A percentile compares a stretch with the other conserved stretches of the same genome.
phyloP scores from a whole-genome alignment of 1,140 invertebrate genomes.

The Oncopodura yosiiana region DNA sequence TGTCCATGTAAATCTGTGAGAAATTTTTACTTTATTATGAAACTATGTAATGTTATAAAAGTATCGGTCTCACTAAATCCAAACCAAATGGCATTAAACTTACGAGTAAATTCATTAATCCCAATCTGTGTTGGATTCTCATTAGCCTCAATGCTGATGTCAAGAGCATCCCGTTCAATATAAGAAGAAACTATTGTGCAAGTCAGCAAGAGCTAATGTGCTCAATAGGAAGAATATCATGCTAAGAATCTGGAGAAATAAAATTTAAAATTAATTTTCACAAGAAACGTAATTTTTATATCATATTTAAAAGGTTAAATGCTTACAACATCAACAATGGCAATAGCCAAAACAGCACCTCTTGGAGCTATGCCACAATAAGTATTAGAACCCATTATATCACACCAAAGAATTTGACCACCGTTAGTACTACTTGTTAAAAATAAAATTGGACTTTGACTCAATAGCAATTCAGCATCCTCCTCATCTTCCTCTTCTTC shows the following conservation, averaged over 20 bases:
- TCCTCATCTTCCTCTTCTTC: not conserved
- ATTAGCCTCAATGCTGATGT: conserved; percentile 13
- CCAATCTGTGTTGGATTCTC: conserved; percentile 9
- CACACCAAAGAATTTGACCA: not conserved
- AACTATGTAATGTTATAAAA: not conserved
- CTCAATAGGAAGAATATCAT: conserved; percentile 27
- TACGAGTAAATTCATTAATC: conserved; percentile 28
- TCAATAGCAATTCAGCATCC: not conserved
- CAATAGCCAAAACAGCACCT: conserved; percentile 27
- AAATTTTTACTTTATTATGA: too few relatives aligned
- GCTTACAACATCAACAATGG: conserved; percentile 34
- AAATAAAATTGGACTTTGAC: not conserved
- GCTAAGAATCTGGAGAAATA: conserved; percentile 26
- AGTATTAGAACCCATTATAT: conserved; percentile 12
- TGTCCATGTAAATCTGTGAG: conserved; percentile 24
- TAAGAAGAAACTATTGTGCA: conserved; percentile 30
- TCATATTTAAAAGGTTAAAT: not conserved
- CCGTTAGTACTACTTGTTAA: not conserved
- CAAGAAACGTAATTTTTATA: not conserved
- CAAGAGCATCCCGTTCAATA: conserved; percentile 15
- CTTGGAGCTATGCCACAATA: conserved; percentile 26
- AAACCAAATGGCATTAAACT: conserved; percentile 9
- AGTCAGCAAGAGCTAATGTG: conserved; percentile 28
- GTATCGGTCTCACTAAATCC: not conserved
- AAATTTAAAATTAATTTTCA: not conserved